Conservation (phyloP, 2,888 invertebrate species). For the Orthosia incerta region DNA sequence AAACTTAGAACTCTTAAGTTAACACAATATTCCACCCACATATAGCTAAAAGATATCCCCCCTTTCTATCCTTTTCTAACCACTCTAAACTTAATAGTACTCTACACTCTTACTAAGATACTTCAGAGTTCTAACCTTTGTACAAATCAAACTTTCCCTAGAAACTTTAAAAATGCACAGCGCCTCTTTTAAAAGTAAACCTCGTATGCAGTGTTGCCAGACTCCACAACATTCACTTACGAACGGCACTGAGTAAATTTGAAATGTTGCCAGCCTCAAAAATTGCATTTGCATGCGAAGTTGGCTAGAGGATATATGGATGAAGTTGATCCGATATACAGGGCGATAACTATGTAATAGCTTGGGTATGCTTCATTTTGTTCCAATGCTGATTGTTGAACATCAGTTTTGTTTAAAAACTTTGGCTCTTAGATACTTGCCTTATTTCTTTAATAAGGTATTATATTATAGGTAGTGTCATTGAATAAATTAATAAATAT, state of each 20-base stretch:
- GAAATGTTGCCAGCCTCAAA: slow-evolving; percentile 52
- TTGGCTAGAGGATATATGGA: slow-evolving; percentile 26
- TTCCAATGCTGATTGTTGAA: background rate
- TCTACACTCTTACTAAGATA: background rate
- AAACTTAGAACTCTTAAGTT: too few species aligned
- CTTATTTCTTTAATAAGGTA: background rate
- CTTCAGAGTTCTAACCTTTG: background rate
- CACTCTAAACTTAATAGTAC: background rate
- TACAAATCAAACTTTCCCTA: slow-evolving; percentile 24
- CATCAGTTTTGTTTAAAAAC: background rate
- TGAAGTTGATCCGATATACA: slow-evolving; percentile 31
- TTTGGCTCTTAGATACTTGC: background rate
- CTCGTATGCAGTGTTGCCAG: slow-evolving; percentile 19
- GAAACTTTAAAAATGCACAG: slow-evolving; percentile 19
- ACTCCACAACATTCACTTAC: slow-evolving; percentile 52
- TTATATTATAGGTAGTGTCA: background rate
- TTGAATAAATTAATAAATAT: background rate
- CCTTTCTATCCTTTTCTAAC: background rate
- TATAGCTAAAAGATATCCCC: background rate
- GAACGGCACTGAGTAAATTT: slow-evolving; percentile 41
- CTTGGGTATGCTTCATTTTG: background rate
- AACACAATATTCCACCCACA: background rate
- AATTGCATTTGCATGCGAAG: slow-evolving; percentile 58
- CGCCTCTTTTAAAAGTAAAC: slow-evolving; percentile 22
- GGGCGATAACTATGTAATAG: background rate